These are phyloP conservation scores for Cetonia aurata DNA, from an alignment of 2,888 invertebrate species.

Conservation along the genomic window DNA sequence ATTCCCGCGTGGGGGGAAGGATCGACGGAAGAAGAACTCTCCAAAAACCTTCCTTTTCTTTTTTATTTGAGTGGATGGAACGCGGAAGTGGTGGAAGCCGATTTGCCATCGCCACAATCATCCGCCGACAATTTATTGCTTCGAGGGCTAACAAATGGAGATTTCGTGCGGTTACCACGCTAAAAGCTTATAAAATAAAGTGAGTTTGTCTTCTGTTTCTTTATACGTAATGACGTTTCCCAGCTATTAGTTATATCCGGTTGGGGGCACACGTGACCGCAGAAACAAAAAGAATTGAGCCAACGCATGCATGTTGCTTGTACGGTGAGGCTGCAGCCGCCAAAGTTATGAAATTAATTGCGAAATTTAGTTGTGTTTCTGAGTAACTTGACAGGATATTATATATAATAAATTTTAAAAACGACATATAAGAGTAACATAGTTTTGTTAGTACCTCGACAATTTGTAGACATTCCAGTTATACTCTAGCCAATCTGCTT, in stretches of 20 bases:
- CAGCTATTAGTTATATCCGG: conserved; percentile 62
- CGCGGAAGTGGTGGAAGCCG: neutral
- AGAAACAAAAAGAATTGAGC: conserved; percentile 51
- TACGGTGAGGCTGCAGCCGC: too few relatives aligned
- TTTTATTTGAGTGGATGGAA: conserved; percentile 23
- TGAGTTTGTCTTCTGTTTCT: conserved; percentile 55
- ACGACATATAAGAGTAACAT: too few relatives aligned
- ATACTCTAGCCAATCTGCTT: too few relatives aligned
- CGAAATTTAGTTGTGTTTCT: too few relatives aligned
- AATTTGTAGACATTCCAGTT: too few relatives aligned
- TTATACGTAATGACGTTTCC: conserved; percentile 59
- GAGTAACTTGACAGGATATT: too few relatives aligned
- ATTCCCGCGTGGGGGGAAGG: neutral
- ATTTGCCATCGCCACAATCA: neutral
- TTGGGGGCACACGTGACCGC: conserved; percentile 57
- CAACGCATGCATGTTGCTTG: neutral
- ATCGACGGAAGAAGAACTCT: conserved; percentile 4
- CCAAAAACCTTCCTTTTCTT: neutral
- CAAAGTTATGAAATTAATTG: too few relatives aligned
- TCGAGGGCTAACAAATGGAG: conserved; percentile 53
- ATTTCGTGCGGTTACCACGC: conserved; percentile 55
- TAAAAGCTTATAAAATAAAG: conserved; percentile 58
- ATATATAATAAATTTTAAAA: too few relatives aligned
- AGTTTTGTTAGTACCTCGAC: too few relatives aligned
- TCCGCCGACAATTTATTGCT: conserved; percentile 51